Conservation (phyloP, 2,888 invertebrate genomes). For the Epiperipatus broadwayi region DNA sequence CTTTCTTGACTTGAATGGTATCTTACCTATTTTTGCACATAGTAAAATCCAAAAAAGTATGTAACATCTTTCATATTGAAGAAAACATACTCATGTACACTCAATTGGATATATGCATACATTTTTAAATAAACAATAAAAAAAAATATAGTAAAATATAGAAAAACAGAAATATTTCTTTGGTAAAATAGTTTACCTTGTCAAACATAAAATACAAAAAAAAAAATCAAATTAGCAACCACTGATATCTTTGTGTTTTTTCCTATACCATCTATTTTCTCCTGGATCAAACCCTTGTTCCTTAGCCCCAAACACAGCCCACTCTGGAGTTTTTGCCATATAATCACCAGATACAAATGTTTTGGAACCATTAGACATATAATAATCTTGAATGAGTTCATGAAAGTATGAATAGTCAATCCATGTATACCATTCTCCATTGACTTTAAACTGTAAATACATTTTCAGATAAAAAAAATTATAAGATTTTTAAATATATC, state of each 20-base stretch:
- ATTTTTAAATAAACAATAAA: conserved; percentile 12
- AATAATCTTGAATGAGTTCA: conserved; percentile 28
- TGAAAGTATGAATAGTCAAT: conserved; percentile 38
- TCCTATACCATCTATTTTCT: conserved; percentile 32
- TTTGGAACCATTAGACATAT: conserved; percentile 24
- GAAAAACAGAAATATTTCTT: no score
- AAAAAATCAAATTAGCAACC: conserved; percentile 23
- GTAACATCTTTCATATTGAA: no score
- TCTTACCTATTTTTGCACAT: no score
- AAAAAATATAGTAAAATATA: not conserved
- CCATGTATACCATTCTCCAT: conserved; percentile 38
- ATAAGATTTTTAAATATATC: no score
- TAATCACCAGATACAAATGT: conserved; percentile 36
- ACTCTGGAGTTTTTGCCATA: conserved; percentile 33
- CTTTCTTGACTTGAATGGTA: no score
- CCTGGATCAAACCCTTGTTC: conserved; percentile 38
- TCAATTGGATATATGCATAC: no score
- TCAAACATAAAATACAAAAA: conserved; percentile 3
- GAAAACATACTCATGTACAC: no score
- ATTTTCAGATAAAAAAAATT: no score
- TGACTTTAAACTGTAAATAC: conserved; percentile 30
- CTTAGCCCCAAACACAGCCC: conserved; percentile 36
- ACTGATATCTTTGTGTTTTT: conserved; percentile 25
- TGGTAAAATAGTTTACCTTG: conserved; percentile 1
- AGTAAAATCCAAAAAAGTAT: no score